Base-by-base conservation (phyloP, 92 coral and sea anemone genomes). In the Siderastrea radians region DNA sequence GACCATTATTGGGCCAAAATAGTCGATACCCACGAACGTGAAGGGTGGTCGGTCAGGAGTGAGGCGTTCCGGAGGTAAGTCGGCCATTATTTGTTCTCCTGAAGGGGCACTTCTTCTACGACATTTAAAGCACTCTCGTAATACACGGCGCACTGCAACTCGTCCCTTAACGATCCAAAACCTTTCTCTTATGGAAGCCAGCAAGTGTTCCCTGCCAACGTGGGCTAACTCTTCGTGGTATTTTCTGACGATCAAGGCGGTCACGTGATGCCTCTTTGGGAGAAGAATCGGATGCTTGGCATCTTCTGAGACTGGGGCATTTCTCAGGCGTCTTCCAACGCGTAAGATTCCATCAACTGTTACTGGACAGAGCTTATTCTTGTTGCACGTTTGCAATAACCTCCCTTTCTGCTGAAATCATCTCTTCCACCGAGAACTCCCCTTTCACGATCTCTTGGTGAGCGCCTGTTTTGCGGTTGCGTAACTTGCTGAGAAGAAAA, bases 281-380 rank as follows among this genome's bases (percentile, higher is more conserved):
- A 84, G 78, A 48, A 88, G 84, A 14, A 66, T 53, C 48, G 66
- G 92, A 50, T 88, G 92, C 38, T 61, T 82, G 9, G 73, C 77
- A 3, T 89, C 81, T n/a, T 84, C 48, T 38, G 64, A 51, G 17
- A 82, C 43, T 3, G 67, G 70, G 4, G 90, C 85, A 51, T 90
- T 85, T 50, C 69, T 51, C 11, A 89, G 90, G 17, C 92, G 68
- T 50, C 89, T 89, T 47, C 92, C 89, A 48, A 89, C 89, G 76
- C 92, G 57, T 3, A 89, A 65, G 19, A 84, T 38, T 53, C 92
- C 85, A 50, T 43, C 7, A 44, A 44, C 73, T 68, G 68, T 14
- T 12, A 47, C 68, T 59, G 45, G 49, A 16, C 68, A 52, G 59
- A n/a, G 53, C 19, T 64, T 47, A 15, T 49, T 64, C 60, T 50